These are phyloP conservation scores for Forbesichthys agassizii DNA, from an alignment of 2,113 vertebrate species.

Conservation along the genomic window DNA sequence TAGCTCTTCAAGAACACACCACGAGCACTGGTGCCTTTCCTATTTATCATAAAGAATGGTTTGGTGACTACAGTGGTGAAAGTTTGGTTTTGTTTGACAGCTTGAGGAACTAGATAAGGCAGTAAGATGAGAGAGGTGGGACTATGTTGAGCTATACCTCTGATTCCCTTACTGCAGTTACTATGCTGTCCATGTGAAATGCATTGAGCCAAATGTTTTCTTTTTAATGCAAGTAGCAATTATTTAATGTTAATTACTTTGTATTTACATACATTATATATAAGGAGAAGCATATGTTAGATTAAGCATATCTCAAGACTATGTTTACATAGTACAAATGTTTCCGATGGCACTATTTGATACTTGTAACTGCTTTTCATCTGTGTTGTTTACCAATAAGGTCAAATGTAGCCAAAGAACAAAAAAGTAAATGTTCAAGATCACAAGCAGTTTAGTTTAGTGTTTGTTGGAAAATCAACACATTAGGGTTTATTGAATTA, in stretches of 20 bases:
- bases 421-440: slow-evolving; percentile 43
- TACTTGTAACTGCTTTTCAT: slow-evolving; percentile 45
- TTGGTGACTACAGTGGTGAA: slow-evolving; percentile 27
- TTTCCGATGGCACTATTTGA: slow-evolving; percentile 43
- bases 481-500: slow-evolving; percentile 42
- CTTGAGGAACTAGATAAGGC: not conserved
- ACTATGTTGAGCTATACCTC: slow-evolving; percentile 18
- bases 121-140: slow-evolving; percentile 13
- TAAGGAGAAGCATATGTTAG: slow-evolving; percentile 56
- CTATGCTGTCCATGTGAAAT: slow-evolving; percentile 25
- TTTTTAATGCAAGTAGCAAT: slow-evolving; percentile 53
- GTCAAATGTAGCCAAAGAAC: slow-evolving; percentile 77
- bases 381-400: slow-evolving; percentile 39
- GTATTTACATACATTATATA: slow-evolving; percentile 56
- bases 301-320: slow-evolving; percentile 64
- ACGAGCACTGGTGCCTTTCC: slow-evolving; percentile 10
- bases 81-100: slow-evolving; percentile 11
- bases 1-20: slow-evolving; percentile 11
- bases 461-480: slow-evolving; percentile 26
- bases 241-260: slow-evolving; percentile 54
- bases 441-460: slow-evolving; percentile 39
- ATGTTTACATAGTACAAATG: slow-evolving; percentile 59
- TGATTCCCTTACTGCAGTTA: slow-evolving; percentile 25
- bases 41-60: slow-evolving; percentile 32
- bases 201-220: slow-evolving; percentile 44